A percentile compares a stretch with the other conserved stretches of the same genome.
These are phyloP conservation scores for Cinara cedri DNA, from an alignment of 2,888 invertebrate genomes.

Conservation along the genomic window DNA sequence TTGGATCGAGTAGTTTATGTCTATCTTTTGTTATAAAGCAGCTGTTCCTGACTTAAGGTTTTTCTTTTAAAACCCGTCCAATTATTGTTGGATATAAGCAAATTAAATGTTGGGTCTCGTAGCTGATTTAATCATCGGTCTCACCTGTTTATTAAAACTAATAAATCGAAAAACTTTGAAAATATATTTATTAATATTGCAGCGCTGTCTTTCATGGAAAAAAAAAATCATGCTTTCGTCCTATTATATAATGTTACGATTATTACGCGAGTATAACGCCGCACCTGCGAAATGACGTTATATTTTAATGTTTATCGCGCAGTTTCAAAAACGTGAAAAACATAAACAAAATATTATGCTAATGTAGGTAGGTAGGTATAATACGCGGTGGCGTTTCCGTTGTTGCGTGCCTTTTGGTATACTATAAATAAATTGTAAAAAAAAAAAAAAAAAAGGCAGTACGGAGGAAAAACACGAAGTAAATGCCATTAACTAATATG, in stretches of 20 bases:
- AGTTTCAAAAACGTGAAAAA: not conserved
- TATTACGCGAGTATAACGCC: not conserved
- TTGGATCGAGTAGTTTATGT: no score
- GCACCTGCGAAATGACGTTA: not conserved
- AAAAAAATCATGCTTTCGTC: no score
- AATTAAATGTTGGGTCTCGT: no score
- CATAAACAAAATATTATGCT: slow-evolving; percentile 12
- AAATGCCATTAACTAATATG: slow-evolving; percentile 26
- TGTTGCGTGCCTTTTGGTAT: not conserved
- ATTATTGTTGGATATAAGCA: no score
- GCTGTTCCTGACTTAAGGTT: no score
- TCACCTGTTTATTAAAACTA: no score
- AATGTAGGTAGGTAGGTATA: not conserved
- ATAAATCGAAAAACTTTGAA: not conserved
- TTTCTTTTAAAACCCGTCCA: no score
- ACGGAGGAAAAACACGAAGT: not conserved
- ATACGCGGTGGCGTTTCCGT: not conserved
- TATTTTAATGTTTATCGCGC: not conserved
- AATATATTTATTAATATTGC: not conserved
- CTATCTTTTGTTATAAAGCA: no score
- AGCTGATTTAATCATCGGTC: no score
- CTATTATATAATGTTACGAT: no score
- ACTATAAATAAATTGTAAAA: not conserved
- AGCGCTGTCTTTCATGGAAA: no score
- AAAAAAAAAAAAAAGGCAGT: slow-evolving; percentile 11